Conservation (phyloP, 2,797 vertebrate genomes). For the Melanotaenia parkinsoni region DNA sequence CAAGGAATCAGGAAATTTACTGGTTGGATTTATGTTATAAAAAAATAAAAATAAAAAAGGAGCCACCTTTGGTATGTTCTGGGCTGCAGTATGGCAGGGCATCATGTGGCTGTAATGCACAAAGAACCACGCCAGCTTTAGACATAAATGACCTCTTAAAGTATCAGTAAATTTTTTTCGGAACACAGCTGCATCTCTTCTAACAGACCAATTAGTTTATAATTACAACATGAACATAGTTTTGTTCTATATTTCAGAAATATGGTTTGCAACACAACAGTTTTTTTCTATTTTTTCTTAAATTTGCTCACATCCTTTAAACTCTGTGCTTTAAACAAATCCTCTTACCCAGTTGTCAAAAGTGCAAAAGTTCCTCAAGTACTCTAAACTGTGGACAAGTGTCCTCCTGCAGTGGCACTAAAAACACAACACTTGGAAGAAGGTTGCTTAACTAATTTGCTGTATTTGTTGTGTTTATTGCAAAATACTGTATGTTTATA, state of each 20-base stretch:
- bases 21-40: background rate
- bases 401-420: conserved; percentile 15
- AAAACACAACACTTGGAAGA: conserved; percentile 14
- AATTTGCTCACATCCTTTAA: conserved; percentile 24
- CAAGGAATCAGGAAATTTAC: background rate
- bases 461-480: background rate
- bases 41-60: no score
- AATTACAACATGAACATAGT: background rate
- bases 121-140: background rate
- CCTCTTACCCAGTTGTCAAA: conserved; percentile 18
- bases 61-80: no score
- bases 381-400: conserved; percentile 23
- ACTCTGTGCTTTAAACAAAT: background rate
- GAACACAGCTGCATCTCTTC: background rate
- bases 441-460: conserved; percentile 7
- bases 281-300: conserved; percentile 8
- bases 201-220: background rate
- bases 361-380: conserved; percentile 10
- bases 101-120: background rate
- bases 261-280: conserved; percentile 1
- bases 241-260: background rate
- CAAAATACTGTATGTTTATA: background rate
- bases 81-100: background rate
- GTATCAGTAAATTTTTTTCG: background rate
- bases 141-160: background rate